These are phyloP conservation scores for Rhodeus uyekii DNA, from an alignment of 2,797 vertebrate genomes.

Conservation along the genomic window DNA sequence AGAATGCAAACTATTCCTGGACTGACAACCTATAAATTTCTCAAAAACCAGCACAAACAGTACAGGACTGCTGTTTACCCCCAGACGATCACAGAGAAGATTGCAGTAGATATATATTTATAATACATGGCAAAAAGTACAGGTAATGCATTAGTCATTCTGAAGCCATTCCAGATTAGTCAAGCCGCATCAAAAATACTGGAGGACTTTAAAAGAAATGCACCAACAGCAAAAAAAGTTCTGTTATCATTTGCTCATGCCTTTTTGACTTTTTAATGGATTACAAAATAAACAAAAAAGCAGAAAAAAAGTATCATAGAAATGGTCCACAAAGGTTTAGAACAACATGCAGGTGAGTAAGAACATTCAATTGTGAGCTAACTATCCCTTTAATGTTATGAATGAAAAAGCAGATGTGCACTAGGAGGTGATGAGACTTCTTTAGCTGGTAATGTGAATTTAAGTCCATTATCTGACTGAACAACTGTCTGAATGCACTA, in stretches of 20 bases:
- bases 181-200: constrained; percentile 41
- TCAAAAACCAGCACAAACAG: constrained; percentile 59
- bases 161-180: constrained; percentile 39
- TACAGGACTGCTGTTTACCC: constrained; percentile 41
- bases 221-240: neutral
- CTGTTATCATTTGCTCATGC: neutral
- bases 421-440: constrained; percentile 40
- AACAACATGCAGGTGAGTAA: neutral
- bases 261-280: neutral
- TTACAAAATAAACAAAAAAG: neutral
- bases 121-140: neutral
- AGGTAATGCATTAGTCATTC: constrained; percentile 48
- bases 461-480: constrained; percentile 53
- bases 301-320: neutral
- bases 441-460: constrained; percentile 49
- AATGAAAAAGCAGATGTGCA: constrained; percentile 54
- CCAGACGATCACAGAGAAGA: neutral
- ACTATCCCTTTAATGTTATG: neutral
- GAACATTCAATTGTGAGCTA: neutral
- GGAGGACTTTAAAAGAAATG: neutral
- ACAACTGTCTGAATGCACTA: constrained; percentile 36
- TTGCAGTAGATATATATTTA: neutral
- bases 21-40: constrained; percentile 66
- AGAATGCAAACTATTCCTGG: constrained; percentile 72
- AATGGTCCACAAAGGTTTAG: neutral